These are phyloP conservation scores for Euzophera pinguis DNA, from an alignment of 2,888 invertebrate genomes.

Conservation along the genomic window DNA sequence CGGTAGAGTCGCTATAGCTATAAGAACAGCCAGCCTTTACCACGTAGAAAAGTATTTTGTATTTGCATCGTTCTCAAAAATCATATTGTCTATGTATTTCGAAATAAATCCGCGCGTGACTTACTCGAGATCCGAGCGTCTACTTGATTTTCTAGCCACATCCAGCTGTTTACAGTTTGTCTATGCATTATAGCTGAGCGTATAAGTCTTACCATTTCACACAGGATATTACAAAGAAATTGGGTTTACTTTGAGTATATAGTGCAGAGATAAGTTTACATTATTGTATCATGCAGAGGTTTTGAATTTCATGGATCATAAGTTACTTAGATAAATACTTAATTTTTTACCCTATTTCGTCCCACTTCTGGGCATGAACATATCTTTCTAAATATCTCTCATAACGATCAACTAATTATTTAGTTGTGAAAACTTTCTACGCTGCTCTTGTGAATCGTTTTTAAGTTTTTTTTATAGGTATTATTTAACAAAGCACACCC, in stretches of 20 bases:
- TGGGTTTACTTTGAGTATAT: too few species aligned
- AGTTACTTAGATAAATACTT: too few species aligned
- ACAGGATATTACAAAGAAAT: background rate
- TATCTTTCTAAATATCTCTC: too few species aligned
- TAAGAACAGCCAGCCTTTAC: background rate
- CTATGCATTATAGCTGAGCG: background rate
- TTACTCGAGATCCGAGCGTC: background rate
- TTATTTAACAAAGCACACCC: too few species aligned
- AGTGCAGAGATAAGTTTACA: too few species aligned
- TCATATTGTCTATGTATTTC: background rate
- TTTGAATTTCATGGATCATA: background rate
- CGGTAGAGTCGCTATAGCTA: too few species aligned
- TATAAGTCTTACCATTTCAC: background rate
- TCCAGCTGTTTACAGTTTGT: background rate
- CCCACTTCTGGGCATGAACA: too few species aligned
- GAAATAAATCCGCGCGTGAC: background rate
- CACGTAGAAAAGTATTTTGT: background rate
- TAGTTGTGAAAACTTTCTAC: too few species aligned
- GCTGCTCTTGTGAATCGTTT: too few species aligned
- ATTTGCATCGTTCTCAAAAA: background rate
- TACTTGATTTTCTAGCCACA: constrained; percentile 3
- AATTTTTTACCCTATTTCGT: too few species aligned
- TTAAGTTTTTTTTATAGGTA: too few species aligned
- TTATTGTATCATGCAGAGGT: background rate
- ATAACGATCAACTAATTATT: too few species aligned